Percentiles rank a stretch among this genome's conserved stretches.
Evolutionary conservation across 2,113 vertebrate species (phyloP).

Genomic region (Dipodomys stephensi): DNA sequence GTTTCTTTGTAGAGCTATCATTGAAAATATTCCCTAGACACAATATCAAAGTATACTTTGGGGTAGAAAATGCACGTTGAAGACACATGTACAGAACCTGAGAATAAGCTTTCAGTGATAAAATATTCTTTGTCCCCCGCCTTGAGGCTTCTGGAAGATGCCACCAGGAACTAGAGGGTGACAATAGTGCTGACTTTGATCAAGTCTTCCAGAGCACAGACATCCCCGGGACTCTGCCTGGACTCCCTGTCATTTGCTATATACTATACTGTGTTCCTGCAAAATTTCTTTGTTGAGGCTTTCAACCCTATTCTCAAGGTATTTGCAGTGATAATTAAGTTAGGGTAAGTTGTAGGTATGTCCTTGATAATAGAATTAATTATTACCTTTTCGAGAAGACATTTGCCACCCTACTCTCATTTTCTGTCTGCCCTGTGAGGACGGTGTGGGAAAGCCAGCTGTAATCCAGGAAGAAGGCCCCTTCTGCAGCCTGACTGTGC

Average conservation of each 20-base stretch:
- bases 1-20: background rate
- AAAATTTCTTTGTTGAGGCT: background rate
- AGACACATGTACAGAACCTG: background rate
- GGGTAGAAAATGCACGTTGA: background rate
- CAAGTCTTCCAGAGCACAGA: background rate
- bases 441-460: background rate
- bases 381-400: background rate
- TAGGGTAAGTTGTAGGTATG: background rate
- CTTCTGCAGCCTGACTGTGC: background rate
- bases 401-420: background rate
- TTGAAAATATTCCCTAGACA: conserved; percentile 11
- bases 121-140: background rate
- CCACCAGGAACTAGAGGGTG: background rate
- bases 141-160: background rate
- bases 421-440: background rate
- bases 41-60: background rate
- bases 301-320: background rate
- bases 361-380: background rate
- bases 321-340: conserved; percentile 14
- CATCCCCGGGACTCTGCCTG: background rate
- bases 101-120: background rate
- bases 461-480: background rate
- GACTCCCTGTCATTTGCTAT: background rate
- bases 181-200: background rate
- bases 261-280: background rate